Evolutionary conservation across 2,888 invertebrate genomes (phyloP), one percentile per base, ranked within the genome.

Genomic region (Trachelus troglodyta): DNA sequence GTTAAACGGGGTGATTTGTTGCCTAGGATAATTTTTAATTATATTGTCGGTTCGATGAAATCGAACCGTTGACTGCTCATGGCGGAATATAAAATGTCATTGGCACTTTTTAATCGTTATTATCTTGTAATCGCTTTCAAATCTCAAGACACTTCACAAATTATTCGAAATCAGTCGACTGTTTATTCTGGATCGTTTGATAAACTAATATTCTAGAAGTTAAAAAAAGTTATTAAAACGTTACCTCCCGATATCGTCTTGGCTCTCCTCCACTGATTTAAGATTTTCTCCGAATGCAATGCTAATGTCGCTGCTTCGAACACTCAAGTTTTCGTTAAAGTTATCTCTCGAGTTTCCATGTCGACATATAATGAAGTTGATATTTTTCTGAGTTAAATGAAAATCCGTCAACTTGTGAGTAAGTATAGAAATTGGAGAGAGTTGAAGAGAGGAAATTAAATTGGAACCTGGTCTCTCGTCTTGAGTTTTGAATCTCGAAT

Each of bases 1-100:
- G 78, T 81, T 82, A 80, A 69, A 81, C 77, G 81, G 74, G 77
- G 79, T 77, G 80, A 80, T 81, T 80, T 77, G 69, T 68, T 80
- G 56, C 23, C 56, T 56, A 56, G 56, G 23, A 56, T 56, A 56
- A 23, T 56, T 56, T 56, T 23, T 23, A 56, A 56, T 56, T 56
- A 56, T 23, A 56, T 56, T 23, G 56, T 56, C 23, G 9, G 23
- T n/a, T 30, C 71, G 71, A 71, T 71, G 9, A 71, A 71, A 71
- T 71, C 71, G 71, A 71, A 71, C 35, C 33, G 75, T 30, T 35
- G 37, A 34, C 73, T 74, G 35, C 73, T 40, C 68, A 69, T 76
- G 23, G 23, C 56, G 34, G 33, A 31, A 37, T 56, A 34, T 34
- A 76, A 69, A 78, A 78, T 34, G 34, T 75, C 30, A 56, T 40